Conservation (phyloP, 2,888 invertebrate genomes). For the Orchesellides sinensis region DNA sequence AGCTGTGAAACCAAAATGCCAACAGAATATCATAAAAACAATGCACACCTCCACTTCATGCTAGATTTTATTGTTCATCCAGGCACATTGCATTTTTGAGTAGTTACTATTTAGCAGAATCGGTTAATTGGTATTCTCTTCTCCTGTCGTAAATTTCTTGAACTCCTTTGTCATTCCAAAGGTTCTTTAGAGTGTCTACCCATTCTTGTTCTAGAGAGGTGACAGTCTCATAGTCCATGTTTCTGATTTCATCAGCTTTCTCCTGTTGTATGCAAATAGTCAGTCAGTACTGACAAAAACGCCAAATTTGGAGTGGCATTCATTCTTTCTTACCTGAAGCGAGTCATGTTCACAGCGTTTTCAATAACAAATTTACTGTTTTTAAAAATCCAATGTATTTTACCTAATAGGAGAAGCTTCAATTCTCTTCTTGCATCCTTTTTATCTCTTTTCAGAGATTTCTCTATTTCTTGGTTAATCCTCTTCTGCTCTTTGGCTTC, state of each 20-base stretch:
- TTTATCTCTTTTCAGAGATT: conserved; percentile 51
- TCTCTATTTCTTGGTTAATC: conserved; percentile 62
- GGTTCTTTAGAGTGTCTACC: conserved; percentile 41
- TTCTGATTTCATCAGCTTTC: conserved; percentile 52
- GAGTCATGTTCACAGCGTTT: conserved; percentile 30
- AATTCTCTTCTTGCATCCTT: conserved; percentile 58
- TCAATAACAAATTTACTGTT: not conserved
- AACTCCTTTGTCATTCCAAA: conserved; percentile 74
- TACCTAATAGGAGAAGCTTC: conserved; percentile 51
- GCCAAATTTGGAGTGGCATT: too few relatives aligned
- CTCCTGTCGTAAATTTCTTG: conserved; percentile 70
- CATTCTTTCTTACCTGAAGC: conserved; percentile 17
- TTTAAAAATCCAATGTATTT: not conserved
- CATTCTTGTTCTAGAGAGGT: conserved; percentile 23
- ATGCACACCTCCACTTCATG: too few relatives aligned
- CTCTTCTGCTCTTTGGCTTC: conserved; percentile 60
- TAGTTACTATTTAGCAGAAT: conserved; percentile 74
- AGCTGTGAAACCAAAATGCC: conserved; percentile 12
- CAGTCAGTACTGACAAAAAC: too few relatives aligned
- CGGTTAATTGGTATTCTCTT: conserved; percentile 74
- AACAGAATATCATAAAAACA: not conserved
- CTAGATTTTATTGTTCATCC: too few relatives aligned
- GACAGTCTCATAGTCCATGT: conserved; percentile 49
- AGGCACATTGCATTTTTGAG: not conserved
- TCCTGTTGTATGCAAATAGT: conserved; percentile 15